Conservation (phyloP, 1,140 invertebrate genomes). For the Drosophila burlai region DNA sequence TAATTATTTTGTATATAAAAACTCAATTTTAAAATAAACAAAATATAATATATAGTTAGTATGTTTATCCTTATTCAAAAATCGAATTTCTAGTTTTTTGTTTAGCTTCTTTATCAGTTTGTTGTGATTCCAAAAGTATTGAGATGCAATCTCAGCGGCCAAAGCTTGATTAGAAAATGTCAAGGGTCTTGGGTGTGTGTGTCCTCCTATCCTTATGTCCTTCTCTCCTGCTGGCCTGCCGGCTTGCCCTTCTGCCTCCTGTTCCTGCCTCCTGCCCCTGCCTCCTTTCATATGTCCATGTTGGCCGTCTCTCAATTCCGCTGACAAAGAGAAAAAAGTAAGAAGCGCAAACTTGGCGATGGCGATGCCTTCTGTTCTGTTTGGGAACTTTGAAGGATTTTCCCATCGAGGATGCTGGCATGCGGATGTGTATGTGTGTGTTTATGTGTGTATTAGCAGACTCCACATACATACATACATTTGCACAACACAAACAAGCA, state of each 20-base stretch:
- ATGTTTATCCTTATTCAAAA: neutral
- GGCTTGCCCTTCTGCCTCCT: neutral
- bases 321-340: slow-evolving; percentile 25
- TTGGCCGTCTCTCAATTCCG: slow-evolving; percentile 6
- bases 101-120: neutral
- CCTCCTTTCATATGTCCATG: slow-evolving; percentile 5
- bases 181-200: slow-evolving; percentile 20
- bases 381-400: slow-evolving; percentile 51
- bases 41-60: neutral
- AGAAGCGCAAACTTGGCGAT: slow-evolving; percentile 35
- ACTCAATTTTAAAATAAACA: too few relatives aligned
- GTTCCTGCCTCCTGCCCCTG: too few relatives aligned
- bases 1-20: too few relatives aligned
- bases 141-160: slow-evolving; percentile 19
- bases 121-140: slow-evolving; percentile 4
- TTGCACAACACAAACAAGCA: slow-evolving; percentile 4
- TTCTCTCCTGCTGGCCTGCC: neutral
- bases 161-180: slow-evolving; percentile 38
- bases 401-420: slow-evolving; percentile 36
- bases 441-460: slow-evolving; percentile 28
- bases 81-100: neutral
- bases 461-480: slow-evolving; percentile 6
- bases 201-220: slow-evolving; percentile 18
- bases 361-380: slow-evolving; percentile 42
- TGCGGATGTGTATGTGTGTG: slow-evolving; percentile 2